A percentile compares a stretch with the other conserved stretches of the same genome.
These are phyloP conservation scores for Andinoacara biseriatus DNA, from an alignment of 2,113 vertebrate species.

Conservation along the genomic window DNA sequence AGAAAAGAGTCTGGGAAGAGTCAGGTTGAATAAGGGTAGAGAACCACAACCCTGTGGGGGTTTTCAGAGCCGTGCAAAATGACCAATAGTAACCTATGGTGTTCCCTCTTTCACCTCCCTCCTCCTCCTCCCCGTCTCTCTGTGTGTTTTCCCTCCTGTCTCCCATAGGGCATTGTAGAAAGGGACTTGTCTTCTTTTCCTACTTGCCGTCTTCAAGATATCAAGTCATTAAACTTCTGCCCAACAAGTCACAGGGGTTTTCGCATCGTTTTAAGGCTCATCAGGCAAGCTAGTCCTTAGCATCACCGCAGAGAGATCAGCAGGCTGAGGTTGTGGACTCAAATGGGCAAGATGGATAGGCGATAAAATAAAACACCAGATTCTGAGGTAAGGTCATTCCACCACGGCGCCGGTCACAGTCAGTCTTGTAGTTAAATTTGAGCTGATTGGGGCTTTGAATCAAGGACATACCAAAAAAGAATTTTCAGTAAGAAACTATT, in stretches of 20 bases:
- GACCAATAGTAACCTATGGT: slow-evolving; percentile 80
- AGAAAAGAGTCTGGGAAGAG: not conserved
- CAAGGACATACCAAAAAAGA: not conserved
- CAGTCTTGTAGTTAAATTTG: not conserved
- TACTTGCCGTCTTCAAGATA: slow-evolving; percentile 54
- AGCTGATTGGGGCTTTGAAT: not conserved
- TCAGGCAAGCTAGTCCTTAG: slow-evolving; percentile 12
- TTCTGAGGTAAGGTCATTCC: slow-evolving; percentile 68
- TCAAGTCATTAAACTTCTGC: slow-evolving; percentile 41
- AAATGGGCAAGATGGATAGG: slow-evolving; percentile 48
- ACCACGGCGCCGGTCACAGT: not conserved
- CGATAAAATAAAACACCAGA: slow-evolving; percentile 64
- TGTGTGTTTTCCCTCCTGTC: slow-evolving; percentile 60
- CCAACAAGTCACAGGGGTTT: slow-evolving; percentile 35
- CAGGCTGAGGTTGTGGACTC: slow-evolving; percentile 38
- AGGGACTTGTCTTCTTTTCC: slow-evolving; percentile 62
- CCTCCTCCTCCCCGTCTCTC: slow-evolving; percentile 46
- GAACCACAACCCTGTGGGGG: slow-evolving; percentile 46
- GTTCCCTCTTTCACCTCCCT: slow-evolving; percentile 57
- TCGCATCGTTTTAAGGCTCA: slow-evolving; percentile 21
- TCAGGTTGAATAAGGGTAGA: slow-evolving; percentile 35
- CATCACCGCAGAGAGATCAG: slow-evolving; percentile 18
- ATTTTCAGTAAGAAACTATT: not conserved
- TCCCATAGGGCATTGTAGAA: slow-evolving; percentile 68
- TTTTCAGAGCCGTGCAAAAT: slow-evolving; percentile 65